Evolutionary conservation across 2,888 invertebrate genomes (phyloP), one percentile per base, ranked within the genome.

Genomic region (Leptopilina drosophilae): DNA sequence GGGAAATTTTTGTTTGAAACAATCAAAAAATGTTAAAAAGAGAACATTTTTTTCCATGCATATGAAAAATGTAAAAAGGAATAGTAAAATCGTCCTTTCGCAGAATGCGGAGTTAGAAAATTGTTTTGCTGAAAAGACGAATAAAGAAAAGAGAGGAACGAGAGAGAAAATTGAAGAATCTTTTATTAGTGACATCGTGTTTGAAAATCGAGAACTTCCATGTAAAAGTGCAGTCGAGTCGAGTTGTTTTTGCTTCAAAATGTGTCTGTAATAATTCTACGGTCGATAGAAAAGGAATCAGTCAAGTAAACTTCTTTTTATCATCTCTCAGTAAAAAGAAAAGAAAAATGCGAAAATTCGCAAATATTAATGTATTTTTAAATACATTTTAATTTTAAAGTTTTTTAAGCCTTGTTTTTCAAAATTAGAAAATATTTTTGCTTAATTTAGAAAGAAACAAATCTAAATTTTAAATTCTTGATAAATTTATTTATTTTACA

Each of bases 221-320:
- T 64, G 69, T n/a, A 8, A 33, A 53, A 78, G 9, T 78, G 40
- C n/a, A 46, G 33, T 64, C 15, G 64, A 65, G 15, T 65, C 49
- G n/a, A 82, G 85, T 33, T 90, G 90, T 40, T 77, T 87, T 40
- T 89, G 90, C 75, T 80, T 86, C 1, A 86, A 82, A 76, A 77
- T 89, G 15, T 89, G 87, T 62, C 81, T 33, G 26, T 73, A 73
- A 33, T 33, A 8, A 8, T 33, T 56, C 73, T n/a, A 33, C 26
- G 65, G 73, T 59, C 46, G 77, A 59, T 80, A 80, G 20, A 33
- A 62, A 66, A 76, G 80, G 66, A 65, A 76, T 62, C 75, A 73
- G 12, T 20, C 33, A 53, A 53, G 3, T 20, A 46, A 49, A 3
- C 0, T 69, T 26, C 69, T 15, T n/a, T 59, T 15, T 12, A 56